Conservation (phyloP, 2,113 vertebrate species). For the Epinephelus lanceolatus region DNA sequence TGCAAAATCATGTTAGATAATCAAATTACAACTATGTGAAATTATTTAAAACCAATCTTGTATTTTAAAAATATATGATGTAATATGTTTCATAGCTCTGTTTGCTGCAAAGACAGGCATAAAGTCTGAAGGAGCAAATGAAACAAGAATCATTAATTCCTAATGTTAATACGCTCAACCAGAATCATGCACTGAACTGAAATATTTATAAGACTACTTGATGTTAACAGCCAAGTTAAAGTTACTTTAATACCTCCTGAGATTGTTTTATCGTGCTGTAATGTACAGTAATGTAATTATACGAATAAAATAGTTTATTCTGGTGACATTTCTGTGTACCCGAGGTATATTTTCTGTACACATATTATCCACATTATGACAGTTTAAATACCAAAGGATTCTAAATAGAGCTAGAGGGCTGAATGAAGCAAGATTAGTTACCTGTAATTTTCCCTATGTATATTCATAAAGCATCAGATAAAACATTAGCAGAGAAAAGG, state of each 20-base stretch:
- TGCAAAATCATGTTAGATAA: not conserved
- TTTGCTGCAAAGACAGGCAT: not conserved
- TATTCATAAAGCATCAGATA: not conserved
- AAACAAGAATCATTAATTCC: slow-evolving; percentile 19
- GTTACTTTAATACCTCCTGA: not conserved
- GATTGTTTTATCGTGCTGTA: slow-evolving; percentile 17
- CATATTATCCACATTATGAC: not conserved
- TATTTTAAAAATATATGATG: not conserved
- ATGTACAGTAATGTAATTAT: slow-evolving; percentile 28
- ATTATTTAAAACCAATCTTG: not conserved
- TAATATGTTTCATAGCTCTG: not conserved
- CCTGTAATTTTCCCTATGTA: not conserved
- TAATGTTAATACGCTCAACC: not conserved
- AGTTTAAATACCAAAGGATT: not conserved
- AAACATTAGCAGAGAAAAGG: not conserved
- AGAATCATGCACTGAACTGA: slow-evolving; percentile 34
- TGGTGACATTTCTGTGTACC: not conserved
- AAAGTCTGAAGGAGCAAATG: slow-evolving; percentile 14
- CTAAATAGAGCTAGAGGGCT: not conserved
- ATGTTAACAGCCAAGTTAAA: slow-evolving; percentile 1
- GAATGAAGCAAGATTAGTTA: not conserved
- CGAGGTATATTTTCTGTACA: slow-evolving; percentile 6
- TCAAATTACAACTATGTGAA: not conserved
- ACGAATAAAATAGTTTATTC: slow-evolving; percentile 10
- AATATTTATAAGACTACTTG: slow-evolving; percentile 9